These are phyloP conservation scores for Sepioteuthis lessoniana DNA, from an alignment of 2,888 invertebrate species.

Conservation along the genomic window DNA sequence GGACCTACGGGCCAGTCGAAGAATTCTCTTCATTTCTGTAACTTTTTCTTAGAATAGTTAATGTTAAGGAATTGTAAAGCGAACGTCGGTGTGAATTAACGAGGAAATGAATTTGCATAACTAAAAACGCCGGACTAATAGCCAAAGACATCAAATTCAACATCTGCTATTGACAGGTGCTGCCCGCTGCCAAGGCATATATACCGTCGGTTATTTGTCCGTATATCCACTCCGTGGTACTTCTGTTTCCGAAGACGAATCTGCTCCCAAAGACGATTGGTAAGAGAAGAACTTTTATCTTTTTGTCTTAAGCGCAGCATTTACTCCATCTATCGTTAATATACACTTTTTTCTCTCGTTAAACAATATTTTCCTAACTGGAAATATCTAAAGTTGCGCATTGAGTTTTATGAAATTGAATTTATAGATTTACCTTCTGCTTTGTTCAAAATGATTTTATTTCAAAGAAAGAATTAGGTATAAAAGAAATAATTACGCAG, in stretches of 20 bases:
- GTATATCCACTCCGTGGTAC: background rate
- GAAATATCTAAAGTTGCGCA: background rate
- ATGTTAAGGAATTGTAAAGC: constrained; percentile 21
- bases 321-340: background rate
- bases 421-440: background rate
- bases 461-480: no score
- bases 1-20: background rate
- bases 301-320: background rate
- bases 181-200: background rate
- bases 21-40: background rate
- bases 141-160: background rate
- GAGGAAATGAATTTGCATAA: background rate
- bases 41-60: background rate
- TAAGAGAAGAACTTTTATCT: background rate
- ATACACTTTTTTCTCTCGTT: background rate
- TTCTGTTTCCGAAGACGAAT: background rate
- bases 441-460: no score
- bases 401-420: background rate
- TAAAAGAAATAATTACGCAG: no score
- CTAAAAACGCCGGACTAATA: constrained; percentile 2
- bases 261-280: background rate
- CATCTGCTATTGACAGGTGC: constrained; percentile 12
- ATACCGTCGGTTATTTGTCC: constrained; percentile 21
- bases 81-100: constrained; percentile 21
- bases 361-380: background rate